These are phyloP conservation scores for Notolabrus celidotus DNA, from an alignment of 2,797 vertebrate genomes.

Conservation along the genomic window DNA sequence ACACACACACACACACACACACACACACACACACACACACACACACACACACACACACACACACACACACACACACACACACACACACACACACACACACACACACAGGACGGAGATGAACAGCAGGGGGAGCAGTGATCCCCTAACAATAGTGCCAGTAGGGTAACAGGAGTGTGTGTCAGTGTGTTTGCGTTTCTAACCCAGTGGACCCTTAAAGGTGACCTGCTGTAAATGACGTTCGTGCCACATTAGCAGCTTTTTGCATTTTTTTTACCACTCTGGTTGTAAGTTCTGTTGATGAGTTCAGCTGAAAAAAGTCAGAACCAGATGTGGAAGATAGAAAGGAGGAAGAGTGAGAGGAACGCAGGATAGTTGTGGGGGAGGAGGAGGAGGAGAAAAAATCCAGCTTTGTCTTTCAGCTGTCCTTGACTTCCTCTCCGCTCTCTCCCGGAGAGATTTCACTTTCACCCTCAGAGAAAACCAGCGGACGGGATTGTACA, in stretches of 20 bases:
- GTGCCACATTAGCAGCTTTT: slow-evolving; percentile 21
- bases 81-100: slow-evolving; percentile 4
- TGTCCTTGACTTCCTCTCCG: slow-evolving; percentile 68
- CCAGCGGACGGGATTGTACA: slow-evolving; percentile 49
- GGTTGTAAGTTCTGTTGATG: slow-evolving; percentile 40
- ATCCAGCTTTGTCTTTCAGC: slow-evolving; percentile 73
- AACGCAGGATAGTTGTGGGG: slow-evolving; percentile 59
- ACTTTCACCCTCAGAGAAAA: slow-evolving; percentile 61
- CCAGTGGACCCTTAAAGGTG: slow-evolving; percentile 49
- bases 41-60: slow-evolving; percentile 9
- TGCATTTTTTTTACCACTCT: slow-evolving; percentile 41
- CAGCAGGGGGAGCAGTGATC: slow-evolving; percentile 81
- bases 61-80: slow-evolving; percentile 9
- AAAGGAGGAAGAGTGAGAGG: slow-evolving; percentile 35
- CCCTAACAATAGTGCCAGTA: slow-evolving; percentile 13
- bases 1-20: slow-evolving; percentile 14
- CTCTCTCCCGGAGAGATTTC: slow-evolving; percentile 58
- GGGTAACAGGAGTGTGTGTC: slow-evolving; percentile 30
- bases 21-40: slow-evolving; percentile 17
- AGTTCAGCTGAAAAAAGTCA: slow-evolving; percentile 46
- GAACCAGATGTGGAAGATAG: slow-evolving; percentile 76
- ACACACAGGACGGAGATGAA: slow-evolving; percentile 15
- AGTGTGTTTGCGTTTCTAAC: slow-evolving; percentile 25
- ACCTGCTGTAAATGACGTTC: slow-evolving; percentile 36
- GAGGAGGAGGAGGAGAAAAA: slow-evolving; percentile 69